Evolutionary conservation across 1,140 invertebrate genomes (phyloP).

Genomic region (Ceratitis capitata): DNA sequence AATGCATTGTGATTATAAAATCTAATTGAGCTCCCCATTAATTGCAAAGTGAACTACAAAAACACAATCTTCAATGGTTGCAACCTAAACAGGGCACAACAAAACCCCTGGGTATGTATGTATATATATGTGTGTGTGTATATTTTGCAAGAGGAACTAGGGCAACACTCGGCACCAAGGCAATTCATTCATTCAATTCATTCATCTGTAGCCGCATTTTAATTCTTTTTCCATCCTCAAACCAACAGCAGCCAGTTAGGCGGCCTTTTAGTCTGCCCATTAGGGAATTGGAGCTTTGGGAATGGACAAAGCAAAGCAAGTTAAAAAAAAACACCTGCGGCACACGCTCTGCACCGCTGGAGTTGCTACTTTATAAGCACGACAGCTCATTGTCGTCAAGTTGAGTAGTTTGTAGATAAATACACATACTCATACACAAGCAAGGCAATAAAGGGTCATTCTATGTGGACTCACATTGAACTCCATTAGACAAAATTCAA

Average conservation of each 20-base stretch:
- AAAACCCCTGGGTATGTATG: too few relatives aligned
- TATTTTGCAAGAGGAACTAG: background rate
- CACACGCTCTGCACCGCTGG: background rate
- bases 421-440: background rate
- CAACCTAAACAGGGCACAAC: background rate
- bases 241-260: background rate
- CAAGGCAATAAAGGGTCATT: too few relatives aligned
- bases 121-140: too few relatives aligned
- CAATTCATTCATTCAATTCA: background rate
- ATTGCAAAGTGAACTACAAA: background rate
- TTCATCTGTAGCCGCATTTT: background rate
- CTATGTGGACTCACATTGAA: too few relatives aligned
- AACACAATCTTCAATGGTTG: background rate
- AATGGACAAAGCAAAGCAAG: too few relatives aligned
- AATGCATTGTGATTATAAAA: conserved; percentile 32
- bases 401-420: background rate
- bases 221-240: background rate
- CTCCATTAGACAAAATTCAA: too few relatives aligned
- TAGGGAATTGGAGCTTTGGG: background rate
- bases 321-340: background rate
- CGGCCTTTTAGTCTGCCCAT: background rate
- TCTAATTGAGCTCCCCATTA: conserved; percentile 26
- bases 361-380: background rate
- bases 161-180: too few relatives aligned
- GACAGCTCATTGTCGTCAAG: background rate